A percentile compares a stretch with the other conserved stretches of the same genome.
phyloP scores from a whole-genome alignment of 2,113 vertebrate genomes.

The Thamnophis sirtalis region DNA sequence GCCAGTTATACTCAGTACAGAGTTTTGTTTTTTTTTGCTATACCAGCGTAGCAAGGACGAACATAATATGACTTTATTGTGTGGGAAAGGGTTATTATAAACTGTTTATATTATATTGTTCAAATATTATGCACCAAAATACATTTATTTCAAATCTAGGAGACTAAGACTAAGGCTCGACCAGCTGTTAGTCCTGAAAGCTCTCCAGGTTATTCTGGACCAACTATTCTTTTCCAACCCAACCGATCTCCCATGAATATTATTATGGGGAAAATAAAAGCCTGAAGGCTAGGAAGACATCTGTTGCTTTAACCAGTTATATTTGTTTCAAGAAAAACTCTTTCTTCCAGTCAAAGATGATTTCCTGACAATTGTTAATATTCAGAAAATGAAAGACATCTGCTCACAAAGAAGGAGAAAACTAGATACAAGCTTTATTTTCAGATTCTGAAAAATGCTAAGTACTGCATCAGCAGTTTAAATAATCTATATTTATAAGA shows the following conservation, averaged over 20 bases:
- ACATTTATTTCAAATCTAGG: not conserved
- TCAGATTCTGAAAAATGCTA: constrained; percentile 2
- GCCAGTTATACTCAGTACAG: not conserved
- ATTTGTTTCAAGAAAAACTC: not conserved
- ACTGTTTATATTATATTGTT: not conserved
- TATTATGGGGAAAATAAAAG: not conserved
- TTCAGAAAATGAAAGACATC: not conserved
- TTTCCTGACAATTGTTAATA: not conserved
- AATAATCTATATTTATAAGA: not conserved
- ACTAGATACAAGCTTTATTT: constrained; percentile 11
- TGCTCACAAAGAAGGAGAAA: not conserved
- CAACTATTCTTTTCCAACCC: not conserved
- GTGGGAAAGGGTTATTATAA: not conserved
- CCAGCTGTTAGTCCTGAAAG: not conserved
- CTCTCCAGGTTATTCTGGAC: not conserved
- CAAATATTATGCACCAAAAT: not conserved
- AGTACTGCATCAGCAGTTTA: not conserved
- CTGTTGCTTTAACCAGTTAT: not conserved
- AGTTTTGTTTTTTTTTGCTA: not conserved
- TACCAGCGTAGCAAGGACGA: not conserved
- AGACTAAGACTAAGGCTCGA: not conserved
- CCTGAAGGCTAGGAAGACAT: not conserved
- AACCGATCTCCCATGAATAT: not conserved
- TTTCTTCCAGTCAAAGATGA: not conserved
- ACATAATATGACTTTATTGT: not conserved